Evolutionary conservation across 2,797 vertebrate species (phyloP).

Genomic region (Borostomias antarcticus): DNA sequence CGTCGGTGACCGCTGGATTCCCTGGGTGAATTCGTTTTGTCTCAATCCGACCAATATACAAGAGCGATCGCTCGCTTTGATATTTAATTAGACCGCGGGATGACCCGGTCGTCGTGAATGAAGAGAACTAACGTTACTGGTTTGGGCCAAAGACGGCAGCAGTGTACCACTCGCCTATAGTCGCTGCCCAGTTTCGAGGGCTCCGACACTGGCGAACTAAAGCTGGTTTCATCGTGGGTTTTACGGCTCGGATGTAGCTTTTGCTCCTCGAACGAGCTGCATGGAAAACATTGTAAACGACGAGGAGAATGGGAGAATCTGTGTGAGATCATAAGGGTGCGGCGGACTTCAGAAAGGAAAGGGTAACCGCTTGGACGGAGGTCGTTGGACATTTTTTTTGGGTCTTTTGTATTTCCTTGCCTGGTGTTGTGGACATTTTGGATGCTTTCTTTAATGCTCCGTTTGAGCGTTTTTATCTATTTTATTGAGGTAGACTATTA

Average conservation of each 20-base stretch:
- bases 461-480: slow-evolving; percentile 24
- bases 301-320: slow-evolving; percentile 38
- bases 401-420: slow-evolving; percentile 71
- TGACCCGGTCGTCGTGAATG: background rate
- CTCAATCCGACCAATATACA: background rate
- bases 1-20: background rate
- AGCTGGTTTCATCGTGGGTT: slow-evolving; percentile 24
- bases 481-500: background rate
- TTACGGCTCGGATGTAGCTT: slow-evolving; percentile 31
- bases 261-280: slow-evolving; percentile 16
- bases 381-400: slow-evolving; percentile 65
- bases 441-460: slow-evolving; percentile 56
- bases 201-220: slow-evolving; percentile 28
- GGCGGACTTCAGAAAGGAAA: slow-evolving; percentile 50
- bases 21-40: background rate
- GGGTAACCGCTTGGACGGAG: slow-evolving; percentile 45
- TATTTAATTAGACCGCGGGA: slow-evolving; percentile 25
- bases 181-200: background rate
- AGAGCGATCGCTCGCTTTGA: background rate
- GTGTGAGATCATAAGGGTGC: slow-evolving; percentile 66
- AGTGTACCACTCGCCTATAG: background rate
- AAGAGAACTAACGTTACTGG: background rate
- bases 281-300: background rate
- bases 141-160: background rate
- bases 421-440: slow-evolving; percentile 75